phyloP scores from a whole-genome alignment of 2,888 invertebrate genomes.

The Sphecodes monilicornis region DNA sequence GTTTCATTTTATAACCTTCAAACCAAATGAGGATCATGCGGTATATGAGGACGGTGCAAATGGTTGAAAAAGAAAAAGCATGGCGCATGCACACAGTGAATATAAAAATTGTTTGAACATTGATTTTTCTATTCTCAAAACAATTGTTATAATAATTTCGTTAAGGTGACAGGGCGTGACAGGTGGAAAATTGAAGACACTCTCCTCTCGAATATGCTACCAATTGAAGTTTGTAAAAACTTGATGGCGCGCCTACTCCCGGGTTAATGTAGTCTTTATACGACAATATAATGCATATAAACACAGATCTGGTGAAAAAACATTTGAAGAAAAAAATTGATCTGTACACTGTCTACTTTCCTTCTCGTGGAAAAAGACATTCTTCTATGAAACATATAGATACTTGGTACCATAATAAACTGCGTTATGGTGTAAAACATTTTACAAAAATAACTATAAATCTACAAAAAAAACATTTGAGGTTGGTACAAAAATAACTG shows the following conservation, averaged over 20 bases:
- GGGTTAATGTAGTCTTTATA: conserved; percentile 91
- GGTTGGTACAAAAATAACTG: conserved; percentile 66
- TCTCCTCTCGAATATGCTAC: too few species aligned
- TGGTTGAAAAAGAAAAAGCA: background rate
- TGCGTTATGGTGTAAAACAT: conserved; percentile 85
- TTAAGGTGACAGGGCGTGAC: too few species aligned
- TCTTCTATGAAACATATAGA: conserved; percentile 88
- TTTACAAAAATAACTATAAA: conserved; percentile 82
- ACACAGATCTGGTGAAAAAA: conserved; percentile 70
- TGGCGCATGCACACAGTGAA: background rate
- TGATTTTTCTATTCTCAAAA: background rate
- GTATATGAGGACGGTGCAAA: background rate
- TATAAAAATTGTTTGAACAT: background rate
- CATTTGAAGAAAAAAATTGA: conserved; percentile 87
- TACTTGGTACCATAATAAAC: conserved; percentile 88
- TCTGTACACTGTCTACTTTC: conserved; percentile 91
- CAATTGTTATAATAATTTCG: too few species aligned
- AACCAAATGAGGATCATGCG: background rate
- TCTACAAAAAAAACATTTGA: conserved; percentile 79
- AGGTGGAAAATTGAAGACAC: too few species aligned
- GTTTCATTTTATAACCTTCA: background rate
- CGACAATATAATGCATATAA: conserved; percentile 84
- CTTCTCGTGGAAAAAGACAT: conserved; percentile 86
- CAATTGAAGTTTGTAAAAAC: too few species aligned
- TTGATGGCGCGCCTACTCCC: too few species aligned